Evolutionary conservation across 2,113 vertebrate genomes (phyloP), one percentile per base, ranked within the genome.

Genomic region (Chrysochloris asiatica): DNA sequence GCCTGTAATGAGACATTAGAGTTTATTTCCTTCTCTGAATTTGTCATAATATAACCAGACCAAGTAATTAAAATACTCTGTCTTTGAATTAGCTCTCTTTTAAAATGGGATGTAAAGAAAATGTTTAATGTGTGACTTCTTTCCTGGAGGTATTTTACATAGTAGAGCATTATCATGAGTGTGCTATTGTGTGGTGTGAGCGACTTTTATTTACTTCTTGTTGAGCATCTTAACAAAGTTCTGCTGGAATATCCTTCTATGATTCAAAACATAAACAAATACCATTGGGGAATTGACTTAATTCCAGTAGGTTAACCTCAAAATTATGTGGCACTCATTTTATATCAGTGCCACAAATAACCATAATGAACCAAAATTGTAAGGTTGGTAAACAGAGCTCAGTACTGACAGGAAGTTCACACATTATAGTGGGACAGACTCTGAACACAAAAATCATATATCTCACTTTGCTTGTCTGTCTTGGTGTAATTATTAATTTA

Each of bases 191-290:
- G 4, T 56, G 36, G 43, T 17, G 61, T 26, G n/a, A 86, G 22
- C 45, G 38, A 17, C 4, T 82, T 59, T 72, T 21, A 43, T 45
- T 93, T 86, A 69, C 33, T 89, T 90, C 69, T 86, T 88, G 52
- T 16, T 87, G 33, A 89, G 13, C 11, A 92, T 54, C 19, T 48
- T 92, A 38, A 84, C 3, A 82, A 63, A 38, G 28, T 91, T 85
- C 50, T 77, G 63, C n/a, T 47, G 17, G 9, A 8, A 73, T 88
- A 83, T 12, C 30, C 67, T 17, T 67, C 36, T 61, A 38, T 69
- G 38, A 88, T 77, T 88, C 41, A 92, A 86, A 83, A 30, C 10
- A 83, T 52, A 50, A 54, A n/a, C 33, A 79, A 88, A 47, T 71
- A 12, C 2, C 24, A 63, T 61, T 87, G 67, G 30, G 14, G 14